Conservation (phyloP, 2,888 invertebrate genomes). For the Agriotes lineatus region DNA sequence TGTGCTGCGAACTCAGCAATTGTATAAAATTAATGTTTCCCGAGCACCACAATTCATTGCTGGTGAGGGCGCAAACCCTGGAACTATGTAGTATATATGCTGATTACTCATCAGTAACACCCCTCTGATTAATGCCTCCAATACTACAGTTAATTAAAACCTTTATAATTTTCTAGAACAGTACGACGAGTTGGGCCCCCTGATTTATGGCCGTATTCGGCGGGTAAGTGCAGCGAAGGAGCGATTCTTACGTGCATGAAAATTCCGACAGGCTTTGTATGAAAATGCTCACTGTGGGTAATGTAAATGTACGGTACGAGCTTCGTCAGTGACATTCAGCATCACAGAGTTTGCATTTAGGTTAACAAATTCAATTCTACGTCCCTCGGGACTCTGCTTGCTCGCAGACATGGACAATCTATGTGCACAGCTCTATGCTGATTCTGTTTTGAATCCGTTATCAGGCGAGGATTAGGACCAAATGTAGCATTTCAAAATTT, state of each 20-base stretch:
- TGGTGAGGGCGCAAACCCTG: slow-evolving; percentile 52
- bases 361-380: slow-evolving; percentile 44
- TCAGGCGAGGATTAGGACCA: slow-evolving; percentile 32
- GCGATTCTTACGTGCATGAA: slow-evolving; percentile 8
- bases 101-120: slow-evolving; percentile 64
- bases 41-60: slow-evolving; percentile 56
- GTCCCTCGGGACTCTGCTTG: slow-evolving; percentile 35
- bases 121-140: slow-evolving; percentile 63
- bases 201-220: slow-evolving; percentile 52
- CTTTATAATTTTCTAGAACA: slow-evolving; percentile 62
- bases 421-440: slow-evolving; percentile 37
- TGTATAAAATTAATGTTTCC: slow-evolving; percentile 60
- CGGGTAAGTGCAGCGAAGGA: slow-evolving; percentile 9
- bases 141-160: slow-evolving; percentile 64
- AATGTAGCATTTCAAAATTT: slow-evolving; percentile 17
- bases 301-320: slow-evolving; percentile 33
- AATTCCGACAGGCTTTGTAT: slow-evolving; percentile 28
- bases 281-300: slow-evolving; percentile 32
- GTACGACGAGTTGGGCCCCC: slow-evolving; percentile 50
- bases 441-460: slow-evolving; percentile 40
- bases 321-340: slow-evolving; percentile 44
- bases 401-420: slow-evolving; percentile 44
- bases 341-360: slow-evolving; percentile 44
- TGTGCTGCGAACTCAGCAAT: slow-evolving; percentile 59
- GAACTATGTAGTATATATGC: slow-evolving; percentile 54